phyloP scores from a whole-genome alignment of 2,113 vertebrate species.

The Poeciliopsis turrubarensis region DNA sequence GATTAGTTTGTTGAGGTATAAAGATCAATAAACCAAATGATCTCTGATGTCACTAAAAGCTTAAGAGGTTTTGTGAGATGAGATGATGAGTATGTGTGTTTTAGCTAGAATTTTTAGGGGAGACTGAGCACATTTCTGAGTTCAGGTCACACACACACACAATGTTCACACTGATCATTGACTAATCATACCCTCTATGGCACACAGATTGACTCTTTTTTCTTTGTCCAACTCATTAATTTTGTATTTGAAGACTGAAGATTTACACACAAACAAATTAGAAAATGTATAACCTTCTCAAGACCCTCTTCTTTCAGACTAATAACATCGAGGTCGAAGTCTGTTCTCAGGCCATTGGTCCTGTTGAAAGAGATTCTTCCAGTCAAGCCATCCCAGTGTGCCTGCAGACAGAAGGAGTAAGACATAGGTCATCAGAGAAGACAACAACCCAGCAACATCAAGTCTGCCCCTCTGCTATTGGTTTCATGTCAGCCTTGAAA shows the following conservation, averaged over 20 bases:
- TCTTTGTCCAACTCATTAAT: too few relatives aligned
- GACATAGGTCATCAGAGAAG: constrained; percentile 54
- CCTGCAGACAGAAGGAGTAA: constrained; percentile 74
- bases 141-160: too few relatives aligned
- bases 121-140: too few relatives aligned
- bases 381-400: constrained; percentile 98
- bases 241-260: neutral
- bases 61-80: too few relatives aligned
- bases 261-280: neutral
- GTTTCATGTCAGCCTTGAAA: constrained; percentile 18
- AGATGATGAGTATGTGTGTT: too few relatives aligned
- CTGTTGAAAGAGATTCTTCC: constrained; percentile 98
- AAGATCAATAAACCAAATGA: too few relatives aligned
- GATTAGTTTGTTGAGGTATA: too few relatives aligned
- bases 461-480: neutral
- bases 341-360: constrained; percentile 95
- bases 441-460: constrained; percentile 41
- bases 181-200: too few relatives aligned
- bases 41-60: too few relatives aligned
- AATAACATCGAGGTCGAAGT: constrained; percentile 99
- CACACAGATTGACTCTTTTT: too few relatives aligned
- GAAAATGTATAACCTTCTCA: constrained; percentile 84
- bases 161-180: neutral
- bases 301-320: constrained; percentile 97
- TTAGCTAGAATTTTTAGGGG: too few relatives aligned